phyloP scores from a whole-genome alignment of 2,888 invertebrate species.

The Ophion costatus region DNA sequence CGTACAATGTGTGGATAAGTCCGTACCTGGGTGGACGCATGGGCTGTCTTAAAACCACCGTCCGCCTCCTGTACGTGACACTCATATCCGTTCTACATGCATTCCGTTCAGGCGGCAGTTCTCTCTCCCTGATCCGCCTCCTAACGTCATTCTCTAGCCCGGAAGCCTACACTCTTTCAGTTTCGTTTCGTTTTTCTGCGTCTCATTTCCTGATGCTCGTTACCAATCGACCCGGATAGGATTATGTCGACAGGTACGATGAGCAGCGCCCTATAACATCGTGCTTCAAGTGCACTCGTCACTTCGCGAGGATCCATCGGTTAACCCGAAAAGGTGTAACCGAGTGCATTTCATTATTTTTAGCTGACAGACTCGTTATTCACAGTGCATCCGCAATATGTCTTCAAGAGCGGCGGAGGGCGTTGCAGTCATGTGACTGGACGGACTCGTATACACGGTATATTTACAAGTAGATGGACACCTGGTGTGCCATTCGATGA shows the following conservation, averaged over 20 bases:
- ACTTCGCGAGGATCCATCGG: not conserved
- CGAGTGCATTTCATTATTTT: not conserved
- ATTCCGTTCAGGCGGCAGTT: not conserved
- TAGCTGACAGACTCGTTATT: conserved; percentile 24
- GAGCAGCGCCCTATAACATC: too few species aligned
- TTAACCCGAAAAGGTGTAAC: not conserved
- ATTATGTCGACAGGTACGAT: too few species aligned
- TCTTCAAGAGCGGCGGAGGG: not conserved
- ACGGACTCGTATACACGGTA: not conserved
- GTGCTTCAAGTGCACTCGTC: too few species aligned
- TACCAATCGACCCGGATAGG: not conserved
- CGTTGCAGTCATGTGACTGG: conserved; percentile 7
- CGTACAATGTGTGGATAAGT: not conserved
- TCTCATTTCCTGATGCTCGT: conserved; percentile 17
- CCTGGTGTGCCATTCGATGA: conserved; percentile 24
- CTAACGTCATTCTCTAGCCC: conserved; percentile 7
- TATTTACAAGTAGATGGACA: not conserved
- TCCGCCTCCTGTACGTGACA: conserved; percentile 66
- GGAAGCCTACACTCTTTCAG: too few species aligned
- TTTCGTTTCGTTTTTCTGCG: not conserved
- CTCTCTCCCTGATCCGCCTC: too few species aligned
- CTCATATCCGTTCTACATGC: conserved; percentile 72
- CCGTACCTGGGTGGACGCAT: conserved; percentile 12
- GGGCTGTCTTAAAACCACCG: conserved; percentile 34
- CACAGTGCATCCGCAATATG: conserved; percentile 5